A percentile compares a stretch with the other conserved stretches of the same genome.
Evolutionary conservation across 2,888 invertebrate species (phyloP).

Genomic region (Camponotus fellah): DNA sequence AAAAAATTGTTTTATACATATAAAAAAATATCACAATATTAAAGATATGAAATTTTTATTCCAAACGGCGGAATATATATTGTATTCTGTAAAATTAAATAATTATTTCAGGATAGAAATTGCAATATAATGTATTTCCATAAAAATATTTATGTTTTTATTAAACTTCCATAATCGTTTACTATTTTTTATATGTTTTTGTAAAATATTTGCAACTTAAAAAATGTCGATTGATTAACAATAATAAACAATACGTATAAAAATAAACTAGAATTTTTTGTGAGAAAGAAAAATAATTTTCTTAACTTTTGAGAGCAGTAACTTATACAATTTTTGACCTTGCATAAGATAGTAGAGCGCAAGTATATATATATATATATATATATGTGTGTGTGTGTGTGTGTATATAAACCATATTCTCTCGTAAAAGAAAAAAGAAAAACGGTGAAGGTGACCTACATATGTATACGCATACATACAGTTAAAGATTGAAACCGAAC

Average conservation of each 20-base stretch:
- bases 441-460: constrained; percentile 53
- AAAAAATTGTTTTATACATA: background rate
- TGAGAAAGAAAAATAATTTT: constrained; percentile 17
- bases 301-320: constrained; percentile 37
- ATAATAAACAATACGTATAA: background rate
- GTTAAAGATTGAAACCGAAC: constrained; percentile 33
- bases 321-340: constrained; percentile 42
- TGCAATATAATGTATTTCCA: background rate
- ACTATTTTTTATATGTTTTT: background rate
- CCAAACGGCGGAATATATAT: background rate
- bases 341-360: constrained; percentile 29
- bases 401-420: constrained; percentile 31
- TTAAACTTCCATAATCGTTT: background rate
- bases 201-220: background rate
- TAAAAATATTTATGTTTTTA: background rate
- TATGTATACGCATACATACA: constrained; percentile 28
- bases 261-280: background rate
- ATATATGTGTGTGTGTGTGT: too few species aligned
- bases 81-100: background rate
- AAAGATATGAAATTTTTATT: background rate
- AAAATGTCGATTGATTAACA: constrained; percentile 4
- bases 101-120: background rate
- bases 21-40: background rate
- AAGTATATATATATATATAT: too few species aligned
- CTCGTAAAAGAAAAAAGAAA: constrained; percentile 28